Conservation (phyloP, 2,888 invertebrate species). For the Drosophila nr. perissopoda region DNA sequence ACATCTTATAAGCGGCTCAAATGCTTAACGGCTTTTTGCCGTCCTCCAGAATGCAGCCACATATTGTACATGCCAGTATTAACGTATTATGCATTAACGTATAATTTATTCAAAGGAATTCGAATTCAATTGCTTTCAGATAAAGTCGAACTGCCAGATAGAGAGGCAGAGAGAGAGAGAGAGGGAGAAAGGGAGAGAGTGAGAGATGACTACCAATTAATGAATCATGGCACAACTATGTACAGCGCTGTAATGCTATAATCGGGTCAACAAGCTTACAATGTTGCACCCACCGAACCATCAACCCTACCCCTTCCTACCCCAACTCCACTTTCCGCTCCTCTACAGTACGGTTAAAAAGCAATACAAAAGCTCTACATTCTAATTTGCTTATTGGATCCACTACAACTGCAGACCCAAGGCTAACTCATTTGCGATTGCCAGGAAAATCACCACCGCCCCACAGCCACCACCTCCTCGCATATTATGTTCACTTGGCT, state of each 20-base stretch:
- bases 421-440: neutral
- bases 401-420: neutral
- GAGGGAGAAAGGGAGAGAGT: neutral
- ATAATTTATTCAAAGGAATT: constrained; percentile 60
- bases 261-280: constrained; percentile 12
- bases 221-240: constrained; percentile 57
- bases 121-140: constrained; percentile 29
- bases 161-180: neutral
- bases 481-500: neutral
- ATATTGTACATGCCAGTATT: constrained; percentile 5
- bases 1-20: constrained; percentile 21
- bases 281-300: neutral
- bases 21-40: constrained; percentile 2
- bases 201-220: constrained; percentile 50
- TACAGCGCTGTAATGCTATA: neutral
- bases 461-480: neutral
- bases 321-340: neutral
- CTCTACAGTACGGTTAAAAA: neutral
- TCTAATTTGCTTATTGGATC: neutral
- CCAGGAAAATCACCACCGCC: neutral
- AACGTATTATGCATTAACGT: constrained; percentile 27
- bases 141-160: neutral
- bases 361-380: neutral
- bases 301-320: neutral
- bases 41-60: neutral